Percentiles rank a stretch among this genome's conserved stretches.
Conservation (phyloP, 35 echinoderm and acorn worm genomes). For the Diadema setosum region DNA sequence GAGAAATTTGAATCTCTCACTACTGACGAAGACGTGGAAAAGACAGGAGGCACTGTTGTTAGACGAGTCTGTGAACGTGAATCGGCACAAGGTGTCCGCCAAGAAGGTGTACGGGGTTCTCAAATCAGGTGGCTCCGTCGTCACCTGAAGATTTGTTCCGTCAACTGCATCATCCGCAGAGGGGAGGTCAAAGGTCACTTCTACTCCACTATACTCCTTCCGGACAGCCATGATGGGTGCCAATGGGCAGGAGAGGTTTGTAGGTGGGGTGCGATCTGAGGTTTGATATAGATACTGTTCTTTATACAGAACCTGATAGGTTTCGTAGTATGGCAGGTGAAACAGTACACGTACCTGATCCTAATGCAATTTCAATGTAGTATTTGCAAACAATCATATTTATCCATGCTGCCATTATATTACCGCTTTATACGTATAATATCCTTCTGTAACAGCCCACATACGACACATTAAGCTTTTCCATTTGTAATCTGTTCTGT, state of each 20-base stretch:
- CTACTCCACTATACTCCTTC: not conserved
- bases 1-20: too few species aligned
- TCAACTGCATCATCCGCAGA: conserved; percentile 53
- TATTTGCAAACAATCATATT: too few species aligned
- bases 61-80: conserved; percentile 38
- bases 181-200: conserved; percentile 26
- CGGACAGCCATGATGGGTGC: not conserved
- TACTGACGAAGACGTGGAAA: conserved; percentile 33
- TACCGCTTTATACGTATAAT: too few species aligned
- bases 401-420: too few species aligned
- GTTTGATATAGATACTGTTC: too few species aligned
- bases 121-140: conserved; percentile 20
- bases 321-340: too few species aligned
- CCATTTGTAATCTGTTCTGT: too few species aligned
- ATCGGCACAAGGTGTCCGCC: conserved; percentile 28
- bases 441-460: too few species aligned
- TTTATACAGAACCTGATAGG: too few species aligned
- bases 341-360: too few species aligned
- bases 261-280: conserved; percentile 54
- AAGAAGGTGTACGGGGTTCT: conserved; percentile 55
- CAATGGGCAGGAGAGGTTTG: conserved; percentile 28
- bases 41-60: conserved; percentile 23
- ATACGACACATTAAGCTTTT: too few species aligned
- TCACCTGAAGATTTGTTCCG: not conserved
- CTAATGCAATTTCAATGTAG: too few species aligned